phyloP scores from a whole-genome alignment of 1,140 invertebrate species.

The Macrocentrus cingulum region DNA sequence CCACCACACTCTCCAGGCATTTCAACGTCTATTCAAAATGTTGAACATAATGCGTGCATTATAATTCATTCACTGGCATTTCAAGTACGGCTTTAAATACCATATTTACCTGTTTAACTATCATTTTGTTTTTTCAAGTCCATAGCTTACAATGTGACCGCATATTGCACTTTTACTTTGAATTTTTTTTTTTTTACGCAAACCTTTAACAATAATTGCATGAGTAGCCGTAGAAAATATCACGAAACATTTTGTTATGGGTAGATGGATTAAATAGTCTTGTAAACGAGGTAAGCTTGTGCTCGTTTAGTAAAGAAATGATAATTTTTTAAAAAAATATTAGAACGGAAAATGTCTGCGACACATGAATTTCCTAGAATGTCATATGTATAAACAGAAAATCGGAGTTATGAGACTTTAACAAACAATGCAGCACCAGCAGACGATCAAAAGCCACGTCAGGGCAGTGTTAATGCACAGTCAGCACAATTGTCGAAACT shows the following conservation, averaged over 20 bases:
- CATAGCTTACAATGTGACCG: no score
- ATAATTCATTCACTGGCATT: conserved; percentile 28
- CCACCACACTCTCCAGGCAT: conserved; percentile 55
- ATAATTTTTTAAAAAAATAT: conserved; percentile 11
- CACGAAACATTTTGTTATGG: conserved; percentile 16
- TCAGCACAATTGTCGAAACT: conserved; percentile 51
- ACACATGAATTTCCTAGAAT: background rate
- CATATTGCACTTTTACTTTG: no score
- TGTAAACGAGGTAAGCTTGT: conserved; percentile 25
- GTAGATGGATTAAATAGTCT: conserved; percentile 26
- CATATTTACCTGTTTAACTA: background rate
- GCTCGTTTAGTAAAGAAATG: background rate
- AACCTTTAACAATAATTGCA: no score
- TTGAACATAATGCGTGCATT: no score
- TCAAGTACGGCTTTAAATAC: conserved; percentile 25
- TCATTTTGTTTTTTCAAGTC: background rate
- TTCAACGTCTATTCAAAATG: no score
- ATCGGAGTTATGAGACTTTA: conserved; percentile 24
- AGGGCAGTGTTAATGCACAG: conserved; percentile 51
- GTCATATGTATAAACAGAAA: conserved; percentile 1
- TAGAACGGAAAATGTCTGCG: no score
- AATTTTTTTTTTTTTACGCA: no score
- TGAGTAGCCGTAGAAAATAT: no score
- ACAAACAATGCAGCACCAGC: conserved; percentile 45
- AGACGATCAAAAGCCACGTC: conserved; percentile 49